Evolutionary conservation across 2,113 vertebrate genomes (phyloP), one percentile per base, ranked within the genome.

Genomic region (Ariopsis seemanni): DNA sequence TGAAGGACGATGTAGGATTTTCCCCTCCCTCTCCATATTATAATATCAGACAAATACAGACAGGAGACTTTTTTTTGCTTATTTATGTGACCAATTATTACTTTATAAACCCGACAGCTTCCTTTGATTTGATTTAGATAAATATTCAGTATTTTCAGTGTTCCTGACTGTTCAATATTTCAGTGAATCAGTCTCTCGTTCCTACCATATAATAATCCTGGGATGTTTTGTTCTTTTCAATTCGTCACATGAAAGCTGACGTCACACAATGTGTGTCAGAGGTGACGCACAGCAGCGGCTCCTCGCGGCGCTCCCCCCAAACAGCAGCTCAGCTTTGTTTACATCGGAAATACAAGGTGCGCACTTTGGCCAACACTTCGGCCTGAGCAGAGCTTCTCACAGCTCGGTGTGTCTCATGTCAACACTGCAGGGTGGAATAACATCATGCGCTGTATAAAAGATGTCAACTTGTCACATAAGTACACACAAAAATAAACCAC

Each of bases 271-370:
- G 55, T 89, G 82, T 50, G 77, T 72, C 78, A 74, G 81, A 83
- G 72, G 67, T 83, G 17, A 79, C 67, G 89, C 89, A 65, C 52
- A 90, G 90, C 71, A 52, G 84, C 90, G 91, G 90, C 94, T 82
- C 81, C 92, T 14, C 42, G 91, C 89, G 95, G 88, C 85, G 0
- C 65, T 71, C 4, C 0, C 50, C 25, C 22, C 88, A 58, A 87
- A 25, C 53, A 42, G 11, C 55, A 58, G 52, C 42, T 88, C 50
- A 53, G 90, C 88, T 93, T 95, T 96, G 95, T 96, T 96, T 95
- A 95, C 94, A 94, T 94, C 91, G 91, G 88, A 91, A 95, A 95
- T 94, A 94, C 93, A 92, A 95, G 94, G 94, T 95, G 94, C 94
- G 94, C 94, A 95, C 77, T 86, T 75, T 30, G n/a, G 15, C 50